Evolutionary conservation across 1,140 invertebrate genomes (phyloP), one percentile per base, ranked within the genome.

Genomic region (Pachyrhynchus sulphureomaculatus): DNA sequence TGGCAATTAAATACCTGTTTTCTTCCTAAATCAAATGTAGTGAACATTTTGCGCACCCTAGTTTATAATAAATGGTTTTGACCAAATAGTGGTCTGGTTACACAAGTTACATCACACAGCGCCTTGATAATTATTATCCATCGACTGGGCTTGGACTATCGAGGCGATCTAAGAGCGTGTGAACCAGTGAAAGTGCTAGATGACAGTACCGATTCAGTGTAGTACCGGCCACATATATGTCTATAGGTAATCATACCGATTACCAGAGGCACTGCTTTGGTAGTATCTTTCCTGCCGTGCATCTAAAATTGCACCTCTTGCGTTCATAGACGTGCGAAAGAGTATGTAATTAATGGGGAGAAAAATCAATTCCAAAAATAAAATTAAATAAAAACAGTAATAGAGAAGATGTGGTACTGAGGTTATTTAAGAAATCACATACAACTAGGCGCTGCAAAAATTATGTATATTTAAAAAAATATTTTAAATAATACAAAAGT

Each of bases 121-220:
- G 48, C 58, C 58, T 61, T 52, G 58, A 52, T 61, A 61, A 61
- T 61, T 37, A 61, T 61, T 61, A 61, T 52, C 58, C 29, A 53
- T 52, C 47, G 42, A 49, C 17, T 60, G 45, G 62, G 34, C 56
- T 37, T 60, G 62, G 62, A 51, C 55, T 44, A 64, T 59, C 62
- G 45, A 64, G 34, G 47, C 52, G 44, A 55, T 62, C 61, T 53
- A 47, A 57, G 55, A 64, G 45, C 62, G 62, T 64, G 62, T 64
- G 62, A 64, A 64, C 62, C 51, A 56, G 62, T 64, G 62, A 64
- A 64, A 64, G 62, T 64, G 56, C 51, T 51, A 62, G 52, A 62
- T 64, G 62, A 64, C 55, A 64, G 62, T 59, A 49, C 51, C 62
- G 33, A 59, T 59, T 26, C 56, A 57, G 54, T 41, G 37, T 42